Evolutionary conservation across 2,888 invertebrate genomes (phyloP).

Genomic region (Phengaris alcon): DNA sequence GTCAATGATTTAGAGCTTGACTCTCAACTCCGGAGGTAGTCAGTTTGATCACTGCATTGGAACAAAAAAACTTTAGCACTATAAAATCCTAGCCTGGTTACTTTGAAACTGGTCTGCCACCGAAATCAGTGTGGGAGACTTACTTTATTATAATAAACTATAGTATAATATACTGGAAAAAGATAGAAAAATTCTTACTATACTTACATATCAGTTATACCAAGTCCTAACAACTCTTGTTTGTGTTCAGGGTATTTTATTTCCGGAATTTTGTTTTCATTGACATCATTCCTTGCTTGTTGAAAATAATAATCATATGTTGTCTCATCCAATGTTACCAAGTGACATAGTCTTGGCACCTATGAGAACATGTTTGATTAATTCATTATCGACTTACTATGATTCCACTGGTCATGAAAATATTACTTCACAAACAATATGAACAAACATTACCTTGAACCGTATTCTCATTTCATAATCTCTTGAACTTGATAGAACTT

Average conservation of each 20-base stretch:
- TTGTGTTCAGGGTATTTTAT: conserved; percentile 88
- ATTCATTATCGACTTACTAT: conserved; percentile 19
- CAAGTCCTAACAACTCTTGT: conserved; percentile 88
- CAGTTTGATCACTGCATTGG: too few relatives aligned
- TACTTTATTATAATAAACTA: too few relatives aligned
- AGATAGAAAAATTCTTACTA: neutral
- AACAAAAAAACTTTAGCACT: too few relatives aligned
- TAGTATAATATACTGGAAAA: too few relatives aligned
- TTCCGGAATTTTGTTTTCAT: conserved; percentile 88
- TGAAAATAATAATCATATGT: conserved; percentile 92
- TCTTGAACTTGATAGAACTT: conserved; percentile 67
- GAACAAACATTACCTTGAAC: conserved; percentile 80
- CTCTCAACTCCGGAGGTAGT: too few relatives aligned
- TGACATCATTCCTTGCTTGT: conserved; percentile 90
- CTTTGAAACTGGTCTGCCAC: too few relatives aligned
- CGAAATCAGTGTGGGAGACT: too few relatives aligned
- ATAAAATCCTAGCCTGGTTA: too few relatives aligned
- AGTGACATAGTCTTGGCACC: conserved; percentile 80
- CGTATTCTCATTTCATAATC: conserved; percentile 88
- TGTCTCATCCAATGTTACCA: conserved; percentile 83
- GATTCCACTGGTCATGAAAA: neutral
- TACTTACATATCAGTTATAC: conserved; percentile 90
- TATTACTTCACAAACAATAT: neutral
- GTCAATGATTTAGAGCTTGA: too few relatives aligned
- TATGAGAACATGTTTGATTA: conserved; percentile 40